phyloP scores from a whole-genome alignment of 1,140 invertebrate genomes.

The Colletes gigas region DNA sequence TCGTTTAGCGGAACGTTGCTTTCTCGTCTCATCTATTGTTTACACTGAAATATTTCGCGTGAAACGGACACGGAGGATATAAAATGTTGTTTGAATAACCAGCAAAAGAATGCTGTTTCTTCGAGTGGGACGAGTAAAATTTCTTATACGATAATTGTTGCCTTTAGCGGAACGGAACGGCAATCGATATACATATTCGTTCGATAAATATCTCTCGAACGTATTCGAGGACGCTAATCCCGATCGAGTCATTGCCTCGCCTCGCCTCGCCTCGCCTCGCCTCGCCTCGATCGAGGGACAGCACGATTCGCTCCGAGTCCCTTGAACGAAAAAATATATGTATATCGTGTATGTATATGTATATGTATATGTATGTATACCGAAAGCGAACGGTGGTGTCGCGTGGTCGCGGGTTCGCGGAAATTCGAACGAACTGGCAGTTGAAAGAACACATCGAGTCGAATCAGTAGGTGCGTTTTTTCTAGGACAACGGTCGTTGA shows the following conservation, averaged over 20 bases:
- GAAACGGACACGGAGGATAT: conserved; percentile 20
- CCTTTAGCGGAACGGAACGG: conserved; percentile 3
- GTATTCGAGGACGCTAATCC: background rate
- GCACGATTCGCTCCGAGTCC: background rate
- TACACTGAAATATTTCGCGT: background rate
- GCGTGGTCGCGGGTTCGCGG: background rate
- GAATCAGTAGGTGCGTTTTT: conserved; percentile 10
- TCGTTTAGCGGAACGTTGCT: background rate
- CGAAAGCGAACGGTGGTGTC: background rate
- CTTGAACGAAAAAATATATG: background rate
- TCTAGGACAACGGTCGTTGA: conserved; percentile 12
- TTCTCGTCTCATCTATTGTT: background rate
- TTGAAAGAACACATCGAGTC: conserved; percentile 36
- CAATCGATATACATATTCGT: conserved; percentile 23
- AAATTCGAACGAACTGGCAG: conserved; percentile 38
- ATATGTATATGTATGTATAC: background rate
- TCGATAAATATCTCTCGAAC: background rate
- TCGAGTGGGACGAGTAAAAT: background rate
- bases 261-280: too few species aligned
- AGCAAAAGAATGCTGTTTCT: background rate
- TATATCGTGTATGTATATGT: too few species aligned
- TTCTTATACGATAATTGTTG: background rate
- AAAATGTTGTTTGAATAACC: background rate
- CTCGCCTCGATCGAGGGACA: background rate
- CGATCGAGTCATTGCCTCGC: too few species aligned